phyloP scores from a whole-genome alignment of 2,797 vertebrate genomes.

The Aplochiton taeniatus region DNA sequence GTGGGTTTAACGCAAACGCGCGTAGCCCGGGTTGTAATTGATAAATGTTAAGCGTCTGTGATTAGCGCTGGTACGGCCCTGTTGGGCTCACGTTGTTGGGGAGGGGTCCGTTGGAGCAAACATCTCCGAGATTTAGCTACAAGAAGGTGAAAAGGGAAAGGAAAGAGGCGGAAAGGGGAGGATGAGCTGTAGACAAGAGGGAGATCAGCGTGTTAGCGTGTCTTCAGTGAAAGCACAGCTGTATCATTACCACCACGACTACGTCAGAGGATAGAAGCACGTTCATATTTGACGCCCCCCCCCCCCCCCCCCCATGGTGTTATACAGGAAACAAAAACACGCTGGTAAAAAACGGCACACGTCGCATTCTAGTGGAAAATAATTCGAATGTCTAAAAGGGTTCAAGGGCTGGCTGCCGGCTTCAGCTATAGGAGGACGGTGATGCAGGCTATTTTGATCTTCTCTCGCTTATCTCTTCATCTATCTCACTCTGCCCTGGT shows the following conservation, averaged over 20 bases:
- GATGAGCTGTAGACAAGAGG: neutral
- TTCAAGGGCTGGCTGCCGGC: no score
- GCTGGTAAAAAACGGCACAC: no score
- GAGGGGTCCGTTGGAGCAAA: neutral
- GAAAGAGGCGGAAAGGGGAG: neutral
- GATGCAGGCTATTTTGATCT: conserved; percentile 36
- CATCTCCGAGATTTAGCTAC: neutral
- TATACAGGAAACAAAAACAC: no score
- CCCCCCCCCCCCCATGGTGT: no score
- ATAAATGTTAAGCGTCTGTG: conserved; percentile 6
- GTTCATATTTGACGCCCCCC: no score
- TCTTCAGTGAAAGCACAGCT: neutral
- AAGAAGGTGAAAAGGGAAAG: neutral
- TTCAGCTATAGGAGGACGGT: neutral
- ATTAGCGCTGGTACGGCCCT: neutral
- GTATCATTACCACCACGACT: neutral
- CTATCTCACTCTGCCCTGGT: no score
- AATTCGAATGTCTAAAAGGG: no score
- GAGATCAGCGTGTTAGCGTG: neutral
- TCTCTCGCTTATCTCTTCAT: no score
- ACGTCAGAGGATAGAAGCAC: conserved; percentile 6
- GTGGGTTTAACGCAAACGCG: neutral
- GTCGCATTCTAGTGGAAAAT: no score
- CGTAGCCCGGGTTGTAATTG: neutral
- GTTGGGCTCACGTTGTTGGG: neutral